These are phyloP conservation scores for Eumaeus atala DNA, from an alignment of 1,140 invertebrate genomes.

Conservation along the genomic window DNA sequence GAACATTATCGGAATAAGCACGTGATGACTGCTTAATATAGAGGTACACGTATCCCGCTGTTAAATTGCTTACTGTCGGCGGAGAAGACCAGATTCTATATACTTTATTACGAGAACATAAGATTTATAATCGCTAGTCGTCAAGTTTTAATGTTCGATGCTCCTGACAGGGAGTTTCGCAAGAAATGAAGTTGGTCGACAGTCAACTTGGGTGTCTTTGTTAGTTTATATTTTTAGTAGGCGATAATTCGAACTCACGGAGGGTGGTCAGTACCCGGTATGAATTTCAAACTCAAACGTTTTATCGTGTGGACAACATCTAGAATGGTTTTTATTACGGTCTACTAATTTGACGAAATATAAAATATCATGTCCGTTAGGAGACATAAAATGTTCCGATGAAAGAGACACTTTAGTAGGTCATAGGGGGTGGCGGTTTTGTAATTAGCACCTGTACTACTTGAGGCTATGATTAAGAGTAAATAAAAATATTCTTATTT, in stretches of 20 bases:
- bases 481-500: too few relatives aligned
- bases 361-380: not conserved
- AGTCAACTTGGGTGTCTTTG: conserved; percentile 27
- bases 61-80: conserved; percentile 8
- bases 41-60: conserved; percentile 29
- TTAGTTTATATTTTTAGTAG: conserved; percentile 26
- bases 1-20: conserved; percentile 42
- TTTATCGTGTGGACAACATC: not conserved
- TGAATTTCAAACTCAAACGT: conserved; percentile 13
- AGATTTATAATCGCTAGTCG: conserved; percentile 13
- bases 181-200: conserved; percentile 28
- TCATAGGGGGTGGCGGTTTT: too few relatives aligned
- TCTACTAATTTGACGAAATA: conserved; percentile 7
- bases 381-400: too few relatives aligned
- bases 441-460: too few relatives aligned
- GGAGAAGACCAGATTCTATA: not conserved
- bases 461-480: too few relatives aligned
- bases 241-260: conserved; percentile 16
- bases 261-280: conserved; percentile 17
- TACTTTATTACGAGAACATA: not conserved
- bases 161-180: conserved; percentile 28
- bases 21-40: conserved; percentile 37
- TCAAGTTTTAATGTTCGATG: conserved; percentile 11
- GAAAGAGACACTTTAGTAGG: too few relatives aligned
- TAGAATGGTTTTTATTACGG: not conserved